Evolutionary conservation across 1,140 invertebrate genomes (phyloP), one percentile per base, ranked within the genome.

Genomic region (Coptotermes formosanus): DNA sequence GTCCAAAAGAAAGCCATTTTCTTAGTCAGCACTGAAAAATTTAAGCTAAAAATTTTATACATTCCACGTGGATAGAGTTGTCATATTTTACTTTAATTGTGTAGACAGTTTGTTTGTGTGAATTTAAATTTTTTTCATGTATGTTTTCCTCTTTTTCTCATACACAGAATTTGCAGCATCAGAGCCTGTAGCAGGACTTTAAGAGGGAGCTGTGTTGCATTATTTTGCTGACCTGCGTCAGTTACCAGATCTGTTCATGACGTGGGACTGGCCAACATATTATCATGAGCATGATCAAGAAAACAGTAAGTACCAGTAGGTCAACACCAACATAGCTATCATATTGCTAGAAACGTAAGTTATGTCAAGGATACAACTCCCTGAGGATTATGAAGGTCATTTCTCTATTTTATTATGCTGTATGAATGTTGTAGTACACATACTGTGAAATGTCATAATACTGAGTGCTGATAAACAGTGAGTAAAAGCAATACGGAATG

Each of bases 221-320:
- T 97, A 98, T 89, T 99, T 99, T 91, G 94, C 95, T 32, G 96
- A 97, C 90, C 92, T 99, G 44, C 93, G 98, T 87, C 98, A 99
- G 93, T 92, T 99, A 8, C 91, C 99, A 84, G 98, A 99, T 92
- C 92, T 99, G 81, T 96, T 99, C 83, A 96, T 98, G 89, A 94
- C 96, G 32, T 98, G 97, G 94, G 98, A 99, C 91, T 99, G 99
- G 98, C 96, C 97, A 16, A 97, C 97, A 0, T 99, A 99, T 92
- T 96, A 99, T 89, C 97, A 98, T 89, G 98, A 99, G 90, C 98
- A 98, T 90, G 97, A 97, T 64, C 96, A 98, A 88, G 95, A 97
- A 88, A 96, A 96, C 55, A 96, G 95, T 89, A 98, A 98, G 91
- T 99, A 99, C 92, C 94, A 96, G 83, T 91, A 98, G 45, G 98